Conservation (phyloP, 2,888 invertebrate species). For the Psococerastis gibbosa region DNA sequence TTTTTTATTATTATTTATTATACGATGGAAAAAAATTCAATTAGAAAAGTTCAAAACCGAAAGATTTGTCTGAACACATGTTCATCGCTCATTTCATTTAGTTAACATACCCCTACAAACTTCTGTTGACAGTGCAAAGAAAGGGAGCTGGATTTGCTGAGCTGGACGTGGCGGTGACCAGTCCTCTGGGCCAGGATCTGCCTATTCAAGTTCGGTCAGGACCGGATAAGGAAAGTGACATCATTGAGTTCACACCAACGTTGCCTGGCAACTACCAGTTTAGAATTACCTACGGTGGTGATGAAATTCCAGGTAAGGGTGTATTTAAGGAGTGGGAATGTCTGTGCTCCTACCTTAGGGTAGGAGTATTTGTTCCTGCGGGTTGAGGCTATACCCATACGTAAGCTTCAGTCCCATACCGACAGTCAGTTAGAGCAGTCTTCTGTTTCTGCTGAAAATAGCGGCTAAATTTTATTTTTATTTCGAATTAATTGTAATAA, state of each 20-base stretch:
- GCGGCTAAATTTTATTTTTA: neutral
- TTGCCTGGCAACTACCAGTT: constrained; percentile 62
- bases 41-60: too few relatives aligned
- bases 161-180: constrained; percentile 69
- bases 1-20: neutral
- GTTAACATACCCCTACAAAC: neutral
- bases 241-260: constrained; percentile 68
- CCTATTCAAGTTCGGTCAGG: constrained; percentile 52
- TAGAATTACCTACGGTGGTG: constrained; percentile 34
- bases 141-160: constrained; percentile 71
- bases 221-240: constrained; percentile 42
- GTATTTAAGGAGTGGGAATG: neutral
- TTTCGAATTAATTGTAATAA: too few relatives aligned
- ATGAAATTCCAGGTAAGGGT: constrained; percentile 31
- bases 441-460: constrained; percentile 4
- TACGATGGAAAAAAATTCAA: too few relatives aligned
- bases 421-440: neutral
- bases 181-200: constrained; percentile 66
- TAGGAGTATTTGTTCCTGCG: too few relatives aligned
- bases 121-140: constrained; percentile 40
- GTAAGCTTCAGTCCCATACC: too few relatives aligned
- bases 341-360: neutral
- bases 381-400: too few relatives aligned
- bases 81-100: neutral
- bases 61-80: too few relatives aligned